Conservation (phyloP, 2,797 vertebrate genomes). For the Macropodus opercularis region DNA sequence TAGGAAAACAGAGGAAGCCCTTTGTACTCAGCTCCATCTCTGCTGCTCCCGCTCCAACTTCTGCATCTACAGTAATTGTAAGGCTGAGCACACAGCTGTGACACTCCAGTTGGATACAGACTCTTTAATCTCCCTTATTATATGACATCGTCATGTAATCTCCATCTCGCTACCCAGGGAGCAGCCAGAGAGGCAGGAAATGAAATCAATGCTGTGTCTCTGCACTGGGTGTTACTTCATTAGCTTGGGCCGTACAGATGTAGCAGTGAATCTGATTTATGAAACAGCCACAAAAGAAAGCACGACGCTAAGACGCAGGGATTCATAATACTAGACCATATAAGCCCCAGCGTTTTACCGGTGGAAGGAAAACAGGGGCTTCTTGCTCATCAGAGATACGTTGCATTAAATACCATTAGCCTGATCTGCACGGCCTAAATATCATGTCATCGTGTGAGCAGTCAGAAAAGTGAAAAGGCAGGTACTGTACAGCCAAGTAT, state of each 20-base stretch:
- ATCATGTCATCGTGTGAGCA: constrained; percentile 13
- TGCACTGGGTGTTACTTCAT: constrained; percentile 75
- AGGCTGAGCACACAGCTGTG: constrained; percentile 70
- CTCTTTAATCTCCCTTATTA: constrained; percentile 79
- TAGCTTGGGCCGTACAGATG: constrained; percentile 77
- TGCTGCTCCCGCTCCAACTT: constrained; percentile 43
- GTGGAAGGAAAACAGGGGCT: constrained; percentile 6
- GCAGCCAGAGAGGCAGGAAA: constrained; percentile 75
- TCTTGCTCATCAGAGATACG: constrained; percentile 17
- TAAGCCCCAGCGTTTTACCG: constrained; percentile 38
- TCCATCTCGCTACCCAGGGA: constrained; percentile 65
- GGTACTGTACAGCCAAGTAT: constrained; percentile 12
- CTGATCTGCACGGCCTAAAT: constrained; percentile 13
- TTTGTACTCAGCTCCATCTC: constrained; percentile 17
- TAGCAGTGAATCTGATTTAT: constrained; percentile 79
- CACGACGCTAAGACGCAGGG: constrained; percentile 43
- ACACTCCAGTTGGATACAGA: constrained; percentile 62
- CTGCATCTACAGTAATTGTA: constrained; percentile 59
- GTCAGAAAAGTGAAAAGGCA: constrained; percentile 19
- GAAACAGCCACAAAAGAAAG: constrained; percentile 48
- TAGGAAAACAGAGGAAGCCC: constrained; percentile 26
- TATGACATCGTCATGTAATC: constrained; percentile 75
- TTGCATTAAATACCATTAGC: constrained; percentile 7
- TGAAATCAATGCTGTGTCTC: constrained; percentile 78
- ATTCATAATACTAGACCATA: constrained; percentile 51